phyloP scores from a whole-genome alignment of 2,113 vertebrate species.

The Epinephelus fuscoguttatus region DNA sequence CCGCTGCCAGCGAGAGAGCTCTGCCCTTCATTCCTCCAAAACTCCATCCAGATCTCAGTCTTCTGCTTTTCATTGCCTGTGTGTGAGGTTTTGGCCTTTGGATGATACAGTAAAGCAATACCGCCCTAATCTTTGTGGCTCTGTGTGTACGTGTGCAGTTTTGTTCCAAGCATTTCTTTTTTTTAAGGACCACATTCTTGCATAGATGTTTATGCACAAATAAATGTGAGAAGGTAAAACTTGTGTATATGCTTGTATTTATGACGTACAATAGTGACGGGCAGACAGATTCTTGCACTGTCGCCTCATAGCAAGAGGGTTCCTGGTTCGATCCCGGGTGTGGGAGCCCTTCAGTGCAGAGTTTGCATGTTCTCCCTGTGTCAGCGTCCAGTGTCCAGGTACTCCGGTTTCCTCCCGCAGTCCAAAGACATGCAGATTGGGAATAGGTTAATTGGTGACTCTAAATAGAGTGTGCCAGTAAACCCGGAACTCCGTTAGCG shows the following conservation, averaged over 20 bases:
- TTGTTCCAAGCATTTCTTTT: background rate
- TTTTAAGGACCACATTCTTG: background rate
- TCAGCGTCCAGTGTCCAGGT: too few relatives aligned
- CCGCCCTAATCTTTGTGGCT: constrained; percentile 23
- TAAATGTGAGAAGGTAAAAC: constrained; percentile 10
- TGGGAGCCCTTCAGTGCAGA: too few relatives aligned
- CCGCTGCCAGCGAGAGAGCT: constrained; percentile 27
- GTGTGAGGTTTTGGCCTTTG: constrained; percentile 54
- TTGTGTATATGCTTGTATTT: background rate
- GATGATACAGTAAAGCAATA: constrained; percentile 18
- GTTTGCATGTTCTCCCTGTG: too few relatives aligned
- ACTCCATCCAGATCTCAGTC: constrained; percentile 46
- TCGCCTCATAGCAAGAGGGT: too few relatives aligned
- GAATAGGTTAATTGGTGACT: too few relatives aligned
- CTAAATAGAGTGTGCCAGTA: too few relatives aligned
- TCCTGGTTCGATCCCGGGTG: too few relatives aligned
- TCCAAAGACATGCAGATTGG: too few relatives aligned
- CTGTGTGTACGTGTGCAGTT: constrained; percentile 3
- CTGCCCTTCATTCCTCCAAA: constrained; percentile 39
- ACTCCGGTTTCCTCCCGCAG: too few relatives aligned
- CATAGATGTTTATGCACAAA: background rate
- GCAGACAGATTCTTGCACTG: too few relatives aligned
- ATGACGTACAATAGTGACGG: background rate
- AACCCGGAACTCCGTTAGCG: too few relatives aligned
- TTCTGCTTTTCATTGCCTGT: constrained; percentile 49